A percentile compares a stretch with the other conserved stretches of the same genome.
Conservation (phyloP, 2,113 vertebrate genomes). For the Lycaon pictus region DNA sequence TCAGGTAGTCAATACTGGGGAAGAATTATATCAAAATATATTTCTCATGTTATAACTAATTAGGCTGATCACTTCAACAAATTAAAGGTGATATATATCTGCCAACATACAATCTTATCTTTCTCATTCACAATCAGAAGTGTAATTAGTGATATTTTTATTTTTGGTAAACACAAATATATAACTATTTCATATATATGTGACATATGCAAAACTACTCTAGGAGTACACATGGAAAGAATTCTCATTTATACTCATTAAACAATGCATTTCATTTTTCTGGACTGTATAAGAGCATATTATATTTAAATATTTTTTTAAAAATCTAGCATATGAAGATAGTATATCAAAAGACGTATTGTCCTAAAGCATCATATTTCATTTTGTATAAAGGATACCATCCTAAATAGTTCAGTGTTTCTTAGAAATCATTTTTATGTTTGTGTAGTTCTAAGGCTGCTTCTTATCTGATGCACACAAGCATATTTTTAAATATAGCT, state of each 20-base stretch:
- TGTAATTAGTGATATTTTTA: conserved; percentile 20
- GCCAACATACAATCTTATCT: neutral
- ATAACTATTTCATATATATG: neutral
- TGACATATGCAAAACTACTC: neutral
- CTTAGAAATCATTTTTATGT: conserved; percentile 5
- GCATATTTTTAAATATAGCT: conserved; percentile 11
- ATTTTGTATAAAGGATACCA: neutral
- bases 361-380: conserved; percentile 19
- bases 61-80: neutral
- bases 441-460: conserved; percentile 19
- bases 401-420: neutral
- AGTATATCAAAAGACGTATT: neutral
- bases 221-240: neutral
- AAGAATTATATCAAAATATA: neutral
- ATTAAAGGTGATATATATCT: neutral
- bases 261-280: conserved; percentile 13
- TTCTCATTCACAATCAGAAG: conserved; percentile 30
- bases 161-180: neutral
- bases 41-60: neutral
- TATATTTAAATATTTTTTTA: neutral
- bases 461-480: conserved; percentile 38
- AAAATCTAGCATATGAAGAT: neutral
- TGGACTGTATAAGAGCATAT: neutral
- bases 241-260: conserved; percentile 9
- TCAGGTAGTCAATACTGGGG: neutral